Conservation (phyloP, 1,140 invertebrate genomes). For the Bombus balteatus region DNA sequence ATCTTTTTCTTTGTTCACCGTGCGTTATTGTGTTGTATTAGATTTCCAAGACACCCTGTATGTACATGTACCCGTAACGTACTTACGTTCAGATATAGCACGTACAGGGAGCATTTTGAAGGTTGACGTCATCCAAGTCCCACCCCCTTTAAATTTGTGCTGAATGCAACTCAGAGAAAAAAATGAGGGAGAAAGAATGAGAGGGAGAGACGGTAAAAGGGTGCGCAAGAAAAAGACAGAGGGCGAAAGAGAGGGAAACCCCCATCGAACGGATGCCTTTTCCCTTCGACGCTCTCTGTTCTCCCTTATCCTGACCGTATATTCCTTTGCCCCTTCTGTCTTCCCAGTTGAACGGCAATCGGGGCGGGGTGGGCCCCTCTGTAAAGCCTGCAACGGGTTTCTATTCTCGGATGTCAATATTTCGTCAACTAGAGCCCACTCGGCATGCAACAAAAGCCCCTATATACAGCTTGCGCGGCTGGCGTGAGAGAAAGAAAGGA, state of each 20-base stretch:
- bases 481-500: conserved; percentile 65
- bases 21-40: not conserved
- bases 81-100: conserved; percentile 57
- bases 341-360: conserved; percentile 30
- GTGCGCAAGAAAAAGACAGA: conserved; percentile 28
- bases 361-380: conserved; percentile 42
- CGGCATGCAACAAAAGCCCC: conserved; percentile 69
- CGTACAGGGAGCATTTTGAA: conserved; percentile 62
- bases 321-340: conserved; percentile 51
- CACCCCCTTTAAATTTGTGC: conserved; percentile 67
- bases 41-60: conserved; percentile 34
- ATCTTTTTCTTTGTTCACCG: not conserved
- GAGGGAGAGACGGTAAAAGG: conserved; percentile 17
- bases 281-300: conserved; percentile 47
- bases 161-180: conserved; percentile 61
- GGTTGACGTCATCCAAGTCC: conserved; percentile 73
- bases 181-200: not conserved
- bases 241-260: conserved; percentile 11
- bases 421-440: conserved; percentile 78
- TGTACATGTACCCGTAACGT: conserved; percentile 23
- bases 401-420: conserved; percentile 81
- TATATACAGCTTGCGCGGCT: conserved; percentile 56
- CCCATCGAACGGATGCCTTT: conserved; percentile 41
- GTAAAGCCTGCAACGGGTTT: conserved; percentile 71
- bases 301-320: conserved; percentile 45